These are phyloP conservation scores for Drosophila antonietae DNA, from an alignment of 2,888 invertebrate species.

Conservation along the genomic window DNA sequence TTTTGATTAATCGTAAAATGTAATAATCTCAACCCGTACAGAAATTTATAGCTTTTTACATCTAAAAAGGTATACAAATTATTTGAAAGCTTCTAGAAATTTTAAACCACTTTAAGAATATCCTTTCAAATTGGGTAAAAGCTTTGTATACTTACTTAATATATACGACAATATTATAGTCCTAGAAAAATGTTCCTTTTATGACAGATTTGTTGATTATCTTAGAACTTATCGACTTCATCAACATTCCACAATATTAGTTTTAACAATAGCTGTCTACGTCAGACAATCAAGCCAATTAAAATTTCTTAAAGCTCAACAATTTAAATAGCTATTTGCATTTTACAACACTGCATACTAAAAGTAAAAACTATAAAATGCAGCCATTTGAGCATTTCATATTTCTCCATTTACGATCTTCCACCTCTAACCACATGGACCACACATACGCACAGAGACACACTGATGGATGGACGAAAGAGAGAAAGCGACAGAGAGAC, in stretches of 20 bases:
- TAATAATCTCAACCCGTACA: neutral
- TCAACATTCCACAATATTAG: neutral
- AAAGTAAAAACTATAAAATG: conserved; percentile 23
- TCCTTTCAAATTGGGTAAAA: too few species aligned
- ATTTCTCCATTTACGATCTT: conserved; percentile 27
- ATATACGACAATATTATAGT: too few species aligned
- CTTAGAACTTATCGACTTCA: neutral
- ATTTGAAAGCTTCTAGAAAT: too few species aligned
- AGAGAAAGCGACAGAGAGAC: neutral
- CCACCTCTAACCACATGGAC: conserved; percentile 18
- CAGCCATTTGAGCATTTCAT: conserved; percentile 10
- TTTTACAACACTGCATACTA: conserved; percentile 14
- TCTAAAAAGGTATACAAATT: neutral
- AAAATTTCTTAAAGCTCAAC: conserved; percentile 17
- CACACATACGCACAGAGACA: conserved; percentile 22
- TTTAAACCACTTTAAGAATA: too few species aligned
- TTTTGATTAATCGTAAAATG: neutral
- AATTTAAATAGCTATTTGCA: conserved; percentile 10
- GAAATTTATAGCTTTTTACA: neutral
- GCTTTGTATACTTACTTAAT: too few species aligned
- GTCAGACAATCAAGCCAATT: neutral
- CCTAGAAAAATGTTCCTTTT: too few species aligned
- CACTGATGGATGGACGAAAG: neutral
- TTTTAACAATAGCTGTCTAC: neutral
- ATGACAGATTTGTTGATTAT: neutral